Base-by-base conservation (phyloP, 2,888 invertebrate genomes). In the Epinotia bilunana region DNA sequence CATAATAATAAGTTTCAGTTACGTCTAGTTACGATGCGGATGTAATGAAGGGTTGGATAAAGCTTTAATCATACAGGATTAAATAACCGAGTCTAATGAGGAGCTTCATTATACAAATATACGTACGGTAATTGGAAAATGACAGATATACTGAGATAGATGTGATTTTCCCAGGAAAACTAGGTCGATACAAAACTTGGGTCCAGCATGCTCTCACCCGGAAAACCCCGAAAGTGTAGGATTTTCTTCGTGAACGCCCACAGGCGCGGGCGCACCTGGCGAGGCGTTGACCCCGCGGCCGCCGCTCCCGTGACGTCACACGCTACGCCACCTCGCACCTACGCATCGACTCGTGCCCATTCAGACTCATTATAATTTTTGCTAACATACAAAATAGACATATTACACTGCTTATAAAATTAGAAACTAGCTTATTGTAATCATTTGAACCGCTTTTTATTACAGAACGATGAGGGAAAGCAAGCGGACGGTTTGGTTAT, bases 241-340 rank as follows among this genome's bases (percentile, higher is more conserved):
- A 70, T 70, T 70, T 70, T 53, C 61, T 49, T 28, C 33, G 16
- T 11, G 69, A 28, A 23, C 16, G 70, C 60, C 63, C 70, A 64
- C 39, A 16, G 58, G 82, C 83, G 86, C 87, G 87, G 89, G 89
- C 90, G 90, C 91, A 92, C 92, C 91, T 91, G 91, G 88, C 74
- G 83, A 87, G 91, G 83, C 91, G 89, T 89, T 91, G 92, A 91
- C 88, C 91, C 86, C 85, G 80, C 81, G 90, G 88, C 79, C 88
- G 86, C 86, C 89, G 88, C 88, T 88, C 91, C 91, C 86, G 91
- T 92, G 91, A 91, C 91, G 91, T 92, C 90, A 90, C 83, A 80
- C 83, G 88, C 89, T 89, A 82, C 87, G 81, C 83, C 83, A 82
- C 85, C 82, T 83, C 84, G 86, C 85, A 81, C 87, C 86, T 84